Conservation (phyloP, 2,888 invertebrate genomes). For the Apeira syringaria region DNA sequence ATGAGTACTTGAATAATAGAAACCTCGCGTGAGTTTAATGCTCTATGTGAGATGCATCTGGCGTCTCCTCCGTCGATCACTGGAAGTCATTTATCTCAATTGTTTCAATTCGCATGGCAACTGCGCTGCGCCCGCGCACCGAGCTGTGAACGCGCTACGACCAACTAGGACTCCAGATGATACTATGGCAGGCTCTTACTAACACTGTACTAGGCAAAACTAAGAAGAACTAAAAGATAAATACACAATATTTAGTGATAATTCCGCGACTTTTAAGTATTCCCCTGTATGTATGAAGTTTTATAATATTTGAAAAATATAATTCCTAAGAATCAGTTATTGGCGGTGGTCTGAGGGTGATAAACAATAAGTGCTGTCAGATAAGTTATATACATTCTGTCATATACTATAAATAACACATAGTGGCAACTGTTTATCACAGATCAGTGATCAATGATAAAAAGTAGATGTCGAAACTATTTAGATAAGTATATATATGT, state of each 20-base stretch:
- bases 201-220: too few species aligned
- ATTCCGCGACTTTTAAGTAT: too few species aligned
- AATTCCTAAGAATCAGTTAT: too few species aligned
- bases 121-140: conserved; percentile 31
- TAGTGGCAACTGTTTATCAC: conserved; percentile 1
- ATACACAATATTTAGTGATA: too few species aligned
- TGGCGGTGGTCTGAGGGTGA: too few species aligned
- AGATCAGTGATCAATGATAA: not conserved
- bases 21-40: not conserved
- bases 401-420: not conserved
- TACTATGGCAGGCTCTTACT: not conserved
- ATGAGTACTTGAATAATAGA: too few species aligned
- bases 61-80: conserved; percentile 14
- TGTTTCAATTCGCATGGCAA: conserved; percentile 34
- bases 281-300: too few species aligned
- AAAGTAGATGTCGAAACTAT: conserved; percentile 16
- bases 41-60: conserved; percentile 2
- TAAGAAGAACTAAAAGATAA: too few species aligned
- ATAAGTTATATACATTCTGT: too few species aligned
- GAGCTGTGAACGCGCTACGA: not conserved
- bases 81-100: conserved; percentile 35
- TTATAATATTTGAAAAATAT: too few species aligned
- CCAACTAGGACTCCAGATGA: not conserved
- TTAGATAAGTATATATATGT: conserved; percentile 1
- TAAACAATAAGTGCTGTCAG: too few species aligned